A percentile compares a stretch with the other conserved stretches of the same genome.
Conservation (phyloP, 2,797 vertebrate genomes). For the Alca torda region DNA sequence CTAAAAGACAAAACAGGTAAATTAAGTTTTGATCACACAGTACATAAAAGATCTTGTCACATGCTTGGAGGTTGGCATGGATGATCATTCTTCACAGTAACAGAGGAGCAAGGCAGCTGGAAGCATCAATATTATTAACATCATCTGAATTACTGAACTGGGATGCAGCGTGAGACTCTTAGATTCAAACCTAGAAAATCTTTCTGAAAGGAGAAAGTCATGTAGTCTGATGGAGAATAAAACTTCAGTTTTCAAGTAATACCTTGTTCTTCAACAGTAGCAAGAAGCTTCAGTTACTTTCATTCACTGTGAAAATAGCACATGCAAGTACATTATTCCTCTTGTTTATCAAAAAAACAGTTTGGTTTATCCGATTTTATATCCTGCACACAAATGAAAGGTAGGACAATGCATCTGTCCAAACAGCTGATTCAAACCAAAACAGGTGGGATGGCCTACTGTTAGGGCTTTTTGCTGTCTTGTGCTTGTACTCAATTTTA, state of each 20-base stretch:
- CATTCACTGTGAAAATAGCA: background rate
- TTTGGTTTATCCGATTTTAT: background rate
- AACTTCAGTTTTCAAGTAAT: background rate
- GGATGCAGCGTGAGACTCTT: background rate
- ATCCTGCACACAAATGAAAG: background rate
- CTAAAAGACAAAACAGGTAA: slow-evolving; percentile 70
- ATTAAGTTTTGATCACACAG: background rate
- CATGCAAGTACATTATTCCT: background rate
- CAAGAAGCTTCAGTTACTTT: background rate
- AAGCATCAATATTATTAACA: background rate
- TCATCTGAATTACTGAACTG: background rate
- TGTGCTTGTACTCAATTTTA: background rate
- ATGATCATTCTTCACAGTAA: background rate
- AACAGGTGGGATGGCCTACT: background rate
- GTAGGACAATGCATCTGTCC: background rate
- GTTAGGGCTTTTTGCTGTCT: background rate
- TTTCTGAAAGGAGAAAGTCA: background rate
- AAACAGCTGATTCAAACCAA: background rate
- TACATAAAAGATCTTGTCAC: background rate
- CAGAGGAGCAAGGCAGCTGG: background rate
- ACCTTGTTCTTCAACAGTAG: background rate
- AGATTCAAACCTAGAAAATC: background rate
- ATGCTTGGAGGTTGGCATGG: background rate
- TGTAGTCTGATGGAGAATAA: background rate
- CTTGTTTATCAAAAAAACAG: background rate